These are phyloP conservation scores for Syngnathus typhle DNA, from an alignment of 2,113 vertebrate genomes.

Conservation along the genomic window DNA sequence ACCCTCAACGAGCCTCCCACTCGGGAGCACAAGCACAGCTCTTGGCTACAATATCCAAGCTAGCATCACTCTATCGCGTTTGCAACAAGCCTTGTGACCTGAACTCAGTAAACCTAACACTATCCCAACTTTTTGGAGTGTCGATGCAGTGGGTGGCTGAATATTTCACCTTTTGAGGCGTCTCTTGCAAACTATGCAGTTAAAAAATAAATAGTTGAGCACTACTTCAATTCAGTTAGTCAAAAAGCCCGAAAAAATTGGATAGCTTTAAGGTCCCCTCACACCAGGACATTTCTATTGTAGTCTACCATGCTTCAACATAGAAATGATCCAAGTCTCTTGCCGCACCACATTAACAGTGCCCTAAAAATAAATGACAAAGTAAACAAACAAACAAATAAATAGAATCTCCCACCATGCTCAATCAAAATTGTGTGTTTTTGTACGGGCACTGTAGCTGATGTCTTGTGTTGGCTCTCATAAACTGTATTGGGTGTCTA, in stretches of 20 bases:
- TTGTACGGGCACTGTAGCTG: no score
- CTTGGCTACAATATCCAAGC: background rate
- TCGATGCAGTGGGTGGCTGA: slow-evolving; percentile 2
- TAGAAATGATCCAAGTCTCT: background rate
- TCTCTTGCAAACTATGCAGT: background rate
- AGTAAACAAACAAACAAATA: background rate
- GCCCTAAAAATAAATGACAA: background rate
- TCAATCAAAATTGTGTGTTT: background rate
- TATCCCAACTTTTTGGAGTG: slow-evolving; percentile 1
- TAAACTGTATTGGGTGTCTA: background rate
- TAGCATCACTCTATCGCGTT: background rate
- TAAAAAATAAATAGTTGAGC: background rate
- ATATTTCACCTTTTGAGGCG: background rate
- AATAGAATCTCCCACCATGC: no score
- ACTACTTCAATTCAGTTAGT: background rate
- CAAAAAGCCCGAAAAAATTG: background rate
- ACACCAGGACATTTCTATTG: background rate
- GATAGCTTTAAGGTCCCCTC: background rate
- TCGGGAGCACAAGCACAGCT: slow-evolving; percentile 10
- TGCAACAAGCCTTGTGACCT: background rate
- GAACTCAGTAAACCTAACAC: background rate
- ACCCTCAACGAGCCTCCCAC: slow-evolving; percentile 17
- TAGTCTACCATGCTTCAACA: background rate
- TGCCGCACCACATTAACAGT: no score
- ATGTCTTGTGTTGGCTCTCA: background rate